Evolutionary conservation across 2,888 invertebrate genomes (phyloP).

Genomic region (Drosophila suboccidentalis): DNA sequence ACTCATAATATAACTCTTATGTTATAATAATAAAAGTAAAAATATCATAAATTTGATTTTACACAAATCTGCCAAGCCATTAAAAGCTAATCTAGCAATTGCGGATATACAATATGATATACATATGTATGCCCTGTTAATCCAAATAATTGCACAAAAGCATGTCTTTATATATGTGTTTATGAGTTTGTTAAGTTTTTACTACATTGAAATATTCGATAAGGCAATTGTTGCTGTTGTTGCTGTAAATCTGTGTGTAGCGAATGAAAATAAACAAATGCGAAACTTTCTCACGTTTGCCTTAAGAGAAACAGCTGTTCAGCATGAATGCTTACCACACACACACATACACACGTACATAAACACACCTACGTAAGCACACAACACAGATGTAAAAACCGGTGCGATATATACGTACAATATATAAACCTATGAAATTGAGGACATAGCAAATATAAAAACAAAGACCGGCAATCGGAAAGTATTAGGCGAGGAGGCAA

Average conservation of each 20-base stretch:
- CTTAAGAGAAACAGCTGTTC: conserved; percentile 68
- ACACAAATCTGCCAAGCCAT: neutral
- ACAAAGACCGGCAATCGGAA: conserved; percentile 43
- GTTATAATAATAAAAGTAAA: neutral
- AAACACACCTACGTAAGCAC: conserved; percentile 7
- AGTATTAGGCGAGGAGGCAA: conserved; percentile 13
- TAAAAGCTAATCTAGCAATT: neutral
- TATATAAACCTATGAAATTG: conserved; percentile 26
- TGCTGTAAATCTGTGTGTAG: conserved; percentile 13
- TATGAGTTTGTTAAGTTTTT: neutral
- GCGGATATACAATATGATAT: conserved; percentile 2
- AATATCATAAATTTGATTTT: neutral
- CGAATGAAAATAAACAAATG: conserved; percentile 55
- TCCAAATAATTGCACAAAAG: conserved; percentile 11
- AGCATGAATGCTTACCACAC: conserved; percentile 47
- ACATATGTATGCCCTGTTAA: conserved; percentile 14
- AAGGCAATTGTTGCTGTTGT: conserved; percentile 16
- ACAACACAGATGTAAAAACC: conserved; percentile 20
- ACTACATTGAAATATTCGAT: conserved; percentile 2
- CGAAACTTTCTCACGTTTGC: conserved; percentile 59
- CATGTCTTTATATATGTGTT: neutral
- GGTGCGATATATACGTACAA: conserved; percentile 19
- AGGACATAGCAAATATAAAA: conserved; percentile 46
- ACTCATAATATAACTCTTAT: neutral
- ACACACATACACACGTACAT: conserved; percentile 6